Conservation (phyloP, 2,888 invertebrate genomes). For the Dendrolimus houi region DNA sequence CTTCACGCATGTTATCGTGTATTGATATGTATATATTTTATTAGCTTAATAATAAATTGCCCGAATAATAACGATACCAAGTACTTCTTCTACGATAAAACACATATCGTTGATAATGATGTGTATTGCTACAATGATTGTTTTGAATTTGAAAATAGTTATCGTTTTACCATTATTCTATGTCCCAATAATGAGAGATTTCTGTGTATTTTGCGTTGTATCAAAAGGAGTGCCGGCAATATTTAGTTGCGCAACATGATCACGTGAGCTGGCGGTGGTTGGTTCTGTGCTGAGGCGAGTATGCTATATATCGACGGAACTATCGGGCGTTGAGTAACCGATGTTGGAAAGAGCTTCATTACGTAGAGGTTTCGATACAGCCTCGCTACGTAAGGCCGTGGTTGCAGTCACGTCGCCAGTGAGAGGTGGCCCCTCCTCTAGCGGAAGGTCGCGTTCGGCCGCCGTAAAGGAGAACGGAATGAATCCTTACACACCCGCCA, state of each 20-base stretch:
- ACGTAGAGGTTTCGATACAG: slow-evolving; percentile 73
- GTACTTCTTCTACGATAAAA: neutral
- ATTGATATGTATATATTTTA: neutral
- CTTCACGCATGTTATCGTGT: neutral
- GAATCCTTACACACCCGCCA: slow-evolving; percentile 63
- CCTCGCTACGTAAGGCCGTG: slow-evolving; percentile 74
- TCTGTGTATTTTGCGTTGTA: slow-evolving; percentile 60
- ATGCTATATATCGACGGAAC: slow-evolving; percentile 65
- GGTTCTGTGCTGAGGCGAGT: slow-evolving; percentile 39
- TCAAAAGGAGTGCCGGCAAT: slow-evolving; percentile 59
- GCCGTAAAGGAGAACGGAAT: slow-evolving; percentile 67
- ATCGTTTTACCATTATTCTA: slow-evolving; percentile 44
- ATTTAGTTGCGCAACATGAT: slow-evolving; percentile 60
- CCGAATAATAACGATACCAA: slow-evolving; percentile 11
- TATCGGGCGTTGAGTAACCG: slow-evolving; percentile 69
- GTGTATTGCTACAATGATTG: neutral
- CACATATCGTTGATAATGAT: neutral
- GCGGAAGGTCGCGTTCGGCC: slow-evolving; percentile 66
- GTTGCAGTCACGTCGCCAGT: slow-evolving; percentile 72
- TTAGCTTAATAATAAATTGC: slow-evolving; percentile 7
- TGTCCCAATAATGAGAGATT: slow-evolving; percentile 57
- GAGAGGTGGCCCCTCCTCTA: slow-evolving; percentile 70
- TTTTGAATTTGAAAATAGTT: slow-evolving; percentile 6
- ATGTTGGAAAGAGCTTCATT: slow-evolving; percentile 69
- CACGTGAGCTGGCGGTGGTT: slow-evolving; percentile 64